Evolutionary conservation across 2,888 invertebrate genomes (phyloP).

Genomic region (Noctua comes): DNA sequence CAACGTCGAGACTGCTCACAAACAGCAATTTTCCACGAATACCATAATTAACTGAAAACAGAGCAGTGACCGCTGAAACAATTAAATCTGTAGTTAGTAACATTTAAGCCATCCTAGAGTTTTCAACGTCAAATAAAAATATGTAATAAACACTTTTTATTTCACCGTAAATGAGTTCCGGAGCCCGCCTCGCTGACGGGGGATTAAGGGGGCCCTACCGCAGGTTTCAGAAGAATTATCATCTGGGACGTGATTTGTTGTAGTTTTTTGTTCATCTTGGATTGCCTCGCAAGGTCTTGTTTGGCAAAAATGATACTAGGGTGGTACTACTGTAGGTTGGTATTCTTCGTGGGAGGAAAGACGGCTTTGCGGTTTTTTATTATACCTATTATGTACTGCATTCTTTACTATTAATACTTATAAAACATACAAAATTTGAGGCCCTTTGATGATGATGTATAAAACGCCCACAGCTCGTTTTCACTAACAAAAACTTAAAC

Average conservation of each 20-base stretch:
- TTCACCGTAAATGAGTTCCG: slow-evolving; percentile 84
- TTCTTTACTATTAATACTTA: no score
- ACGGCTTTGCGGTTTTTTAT: background rate
- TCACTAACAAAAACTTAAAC: no score
- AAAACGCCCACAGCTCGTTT: no score
- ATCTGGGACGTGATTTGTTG: slow-evolving; percentile 39
- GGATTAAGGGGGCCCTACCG: slow-evolving; percentile 75
- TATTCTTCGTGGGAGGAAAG: background rate
- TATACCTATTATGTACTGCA: no score
- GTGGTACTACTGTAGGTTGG: background rate
- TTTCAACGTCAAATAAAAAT: slow-evolving; percentile 83
- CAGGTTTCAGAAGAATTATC: slow-evolving; percentile 50
- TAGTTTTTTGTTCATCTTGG: background rate
- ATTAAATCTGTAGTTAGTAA: slow-evolving; percentile 61
- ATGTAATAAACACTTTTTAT: slow-evolving; percentile 85
- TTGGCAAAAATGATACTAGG: background rate
- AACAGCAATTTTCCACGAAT: slow-evolving; percentile 8
- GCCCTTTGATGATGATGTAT: no score
- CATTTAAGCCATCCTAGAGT: slow-evolving; percentile 66
- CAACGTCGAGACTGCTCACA: background rate
- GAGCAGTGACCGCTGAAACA: slow-evolving; percentile 50
- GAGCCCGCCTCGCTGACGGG: slow-evolving; percentile 78
- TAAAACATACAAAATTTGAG: no score
- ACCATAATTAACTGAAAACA: slow-evolving; percentile 46
- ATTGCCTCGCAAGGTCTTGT: background rate